A percentile compares a stretch with the other conserved stretches of the same genome.
phyloP scores from a whole-genome alignment of 2,888 invertebrate species.

The Cheilosia impressa region DNA sequence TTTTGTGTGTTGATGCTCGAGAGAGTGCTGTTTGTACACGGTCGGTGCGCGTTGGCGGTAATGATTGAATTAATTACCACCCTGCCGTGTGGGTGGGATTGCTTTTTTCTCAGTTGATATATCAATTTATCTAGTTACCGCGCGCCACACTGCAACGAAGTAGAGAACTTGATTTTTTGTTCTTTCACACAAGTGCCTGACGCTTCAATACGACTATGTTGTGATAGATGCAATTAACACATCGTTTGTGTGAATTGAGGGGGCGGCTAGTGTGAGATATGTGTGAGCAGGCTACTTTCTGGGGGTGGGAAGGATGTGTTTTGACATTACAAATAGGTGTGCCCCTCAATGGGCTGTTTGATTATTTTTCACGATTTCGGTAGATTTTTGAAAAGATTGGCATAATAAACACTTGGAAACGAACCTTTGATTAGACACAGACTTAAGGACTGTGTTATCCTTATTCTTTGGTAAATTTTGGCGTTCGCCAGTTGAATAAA shows the following conservation, averaged over 20 bases:
- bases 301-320: conserved; percentile 26
- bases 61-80: conserved; percentile 75
- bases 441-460: too few species aligned
- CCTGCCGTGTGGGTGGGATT: conserved; percentile 50
- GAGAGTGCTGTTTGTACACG: conserved; percentile 52
- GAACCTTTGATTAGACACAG: too few species aligned
- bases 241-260: conserved; percentile 50
- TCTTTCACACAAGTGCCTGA: conserved; percentile 23
- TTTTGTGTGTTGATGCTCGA: conserved; percentile 56
- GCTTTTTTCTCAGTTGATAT: conserved; percentile 62
- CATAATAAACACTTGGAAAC: too few species aligned
- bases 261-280: conserved; percentile 5
- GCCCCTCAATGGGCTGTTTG: too few species aligned
- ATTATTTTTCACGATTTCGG: too few species aligned
- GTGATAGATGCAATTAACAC: conserved; percentile 71
- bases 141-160: conserved; percentile 55
- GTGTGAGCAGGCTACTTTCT: not conserved
- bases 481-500: too few species aligned
- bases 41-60: conserved; percentile 68
- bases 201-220: conserved; percentile 50
- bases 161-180: conserved; percentile 30
- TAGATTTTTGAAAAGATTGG: too few species aligned
- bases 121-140: conserved; percentile 62
- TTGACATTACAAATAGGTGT: conserved; percentile 1
- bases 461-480: too few species aligned